These are phyloP conservation scores for Pocota personata DNA, from an alignment of 2,888 invertebrate genomes.

Conservation along the genomic window DNA sequence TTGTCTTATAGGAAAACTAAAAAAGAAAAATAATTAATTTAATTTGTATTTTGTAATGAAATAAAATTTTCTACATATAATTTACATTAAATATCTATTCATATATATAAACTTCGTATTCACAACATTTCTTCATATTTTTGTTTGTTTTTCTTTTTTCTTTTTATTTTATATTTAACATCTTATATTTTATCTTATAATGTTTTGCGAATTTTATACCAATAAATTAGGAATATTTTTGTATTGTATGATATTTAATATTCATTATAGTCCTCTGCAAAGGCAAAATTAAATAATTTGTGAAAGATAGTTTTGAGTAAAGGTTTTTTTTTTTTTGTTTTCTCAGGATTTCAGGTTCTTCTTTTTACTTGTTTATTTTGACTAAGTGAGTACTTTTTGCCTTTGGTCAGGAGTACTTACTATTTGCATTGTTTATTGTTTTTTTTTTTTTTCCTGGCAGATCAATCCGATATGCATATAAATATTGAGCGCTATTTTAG, in stretches of 20 bases:
- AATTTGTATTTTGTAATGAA: slow-evolving; percentile 55
- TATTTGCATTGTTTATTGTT: slow-evolving; percentile 21
- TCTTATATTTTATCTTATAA: slow-evolving; percentile 48
- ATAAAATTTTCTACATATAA: slow-evolving; percentile 70
- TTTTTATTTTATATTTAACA: slow-evolving; percentile 63
- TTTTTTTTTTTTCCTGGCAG: slow-evolving; percentile 13
- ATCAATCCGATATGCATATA: slow-evolving; percentile 63
- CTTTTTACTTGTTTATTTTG: too few relatives aligned
- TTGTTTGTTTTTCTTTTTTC: slow-evolving; percentile 26
- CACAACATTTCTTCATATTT: slow-evolving; percentile 67
- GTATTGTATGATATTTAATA: background rate
- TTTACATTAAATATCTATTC: slow-evolving; percentile 72
- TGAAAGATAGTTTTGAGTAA: too few relatives aligned
- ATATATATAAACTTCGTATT: slow-evolving; percentile 71
- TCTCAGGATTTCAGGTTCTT: too few relatives aligned
- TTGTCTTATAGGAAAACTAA: slow-evolving; percentile 35
- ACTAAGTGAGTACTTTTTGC: background rate
- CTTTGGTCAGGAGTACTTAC: background rate
- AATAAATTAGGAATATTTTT: slow-evolving; percentile 63
- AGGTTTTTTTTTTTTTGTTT: too few relatives aligned
- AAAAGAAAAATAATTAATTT: slow-evolving; percentile 45
- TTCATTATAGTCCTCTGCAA: background rate
- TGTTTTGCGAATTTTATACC: slow-evolving; percentile 53
- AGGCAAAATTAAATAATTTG: background rate
- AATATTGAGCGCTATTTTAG: slow-evolving; percentile 45